phyloP scores from a whole-genome alignment of 2,113 vertebrate genomes.

The Dromaius novaehollandiae region DNA sequence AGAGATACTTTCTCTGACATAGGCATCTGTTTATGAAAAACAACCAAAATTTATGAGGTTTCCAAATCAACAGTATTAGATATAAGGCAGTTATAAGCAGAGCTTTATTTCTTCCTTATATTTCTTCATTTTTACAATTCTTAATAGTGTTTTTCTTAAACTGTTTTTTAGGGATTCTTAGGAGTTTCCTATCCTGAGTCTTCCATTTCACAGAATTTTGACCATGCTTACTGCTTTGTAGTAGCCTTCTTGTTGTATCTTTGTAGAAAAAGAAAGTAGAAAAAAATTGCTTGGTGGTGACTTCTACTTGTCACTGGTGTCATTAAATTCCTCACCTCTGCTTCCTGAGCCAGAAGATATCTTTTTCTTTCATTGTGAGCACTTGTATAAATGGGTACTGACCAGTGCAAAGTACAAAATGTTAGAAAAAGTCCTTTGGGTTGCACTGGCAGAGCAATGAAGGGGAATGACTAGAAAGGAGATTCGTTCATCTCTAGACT shows the following conservation, averaged over 20 bases:
- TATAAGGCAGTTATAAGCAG: rapidly evolving
- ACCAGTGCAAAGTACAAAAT: neutral
- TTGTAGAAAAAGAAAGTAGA: neutral
- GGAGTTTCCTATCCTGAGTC: neutral
- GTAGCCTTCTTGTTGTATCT: neutral
- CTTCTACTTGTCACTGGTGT: neutral
- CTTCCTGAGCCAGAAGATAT: neutral
- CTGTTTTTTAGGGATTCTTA: neutral
- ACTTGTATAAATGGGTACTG: neutral
- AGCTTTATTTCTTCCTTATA: neutral
- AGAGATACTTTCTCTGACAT: neutral
- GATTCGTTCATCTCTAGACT: neutral
- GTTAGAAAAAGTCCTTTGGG: neutral
- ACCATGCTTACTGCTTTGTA: rapidly evolving
- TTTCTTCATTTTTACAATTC: neutral
- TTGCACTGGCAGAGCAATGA: neutral
- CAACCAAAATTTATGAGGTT: rapidly evolving
- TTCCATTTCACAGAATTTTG: neutral
- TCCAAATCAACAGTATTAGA: neutral
- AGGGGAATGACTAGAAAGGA: neutral
- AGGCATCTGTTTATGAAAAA: neutral
- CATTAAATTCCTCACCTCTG: neutral
- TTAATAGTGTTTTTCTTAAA: neutral
- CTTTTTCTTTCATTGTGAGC: neutral
- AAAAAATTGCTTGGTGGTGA: neutral